Base-by-base conservation (phyloP, 2,797 vertebrate genomes). In the Cetoscarus ocellatus region DNA sequence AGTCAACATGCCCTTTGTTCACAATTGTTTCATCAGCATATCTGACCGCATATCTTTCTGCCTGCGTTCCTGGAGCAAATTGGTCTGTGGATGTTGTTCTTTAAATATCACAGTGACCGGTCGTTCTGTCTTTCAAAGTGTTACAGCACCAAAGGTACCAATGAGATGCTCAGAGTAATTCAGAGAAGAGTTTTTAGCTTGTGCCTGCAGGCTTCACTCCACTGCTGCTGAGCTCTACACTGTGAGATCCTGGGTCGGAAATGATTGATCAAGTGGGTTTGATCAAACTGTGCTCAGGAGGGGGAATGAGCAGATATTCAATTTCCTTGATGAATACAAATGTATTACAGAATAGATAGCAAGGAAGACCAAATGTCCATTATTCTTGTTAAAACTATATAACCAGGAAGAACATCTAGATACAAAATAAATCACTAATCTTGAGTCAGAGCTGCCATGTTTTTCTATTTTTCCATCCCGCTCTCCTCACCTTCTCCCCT, bases 341-440 rank as follows among this genome's bases (percentile, higher is more conserved):
- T 4, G 4, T 27, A 2, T 27, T 27, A 2, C 27, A 27, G 27
- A 27, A 27, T 27, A 27, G 27, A 27, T 27, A 27, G 27, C 2
- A 27, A 27, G 2, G 27, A 4, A 27, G 27, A 27, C 27, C 27
- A 27, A 27, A 27, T 27, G 27, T 2, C 27, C 27, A 27, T 2
- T 27, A 27, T 27, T 27, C 27, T 27, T 27, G 2, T 2, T 27
- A 27, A 27, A 27, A 27, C 4, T 27, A 27, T 27, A 27, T 27
- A 27, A 27, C 27, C 27, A 4, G 27, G 2, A 27, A 27, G 27
- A 27, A 2, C 27, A 39, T 10, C 38, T 39, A 1, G 3, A 7
- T 39, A 5, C 14, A 3, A 44, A 44, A 75, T 7, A 85, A 77
- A 69, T 50, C 27, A 43, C 68, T 82, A 80, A 82, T 86, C 85